These are phyloP conservation scores for Dione juno DNA, from an alignment of 2,888 invertebrate genomes.

Conservation along the genomic window DNA sequence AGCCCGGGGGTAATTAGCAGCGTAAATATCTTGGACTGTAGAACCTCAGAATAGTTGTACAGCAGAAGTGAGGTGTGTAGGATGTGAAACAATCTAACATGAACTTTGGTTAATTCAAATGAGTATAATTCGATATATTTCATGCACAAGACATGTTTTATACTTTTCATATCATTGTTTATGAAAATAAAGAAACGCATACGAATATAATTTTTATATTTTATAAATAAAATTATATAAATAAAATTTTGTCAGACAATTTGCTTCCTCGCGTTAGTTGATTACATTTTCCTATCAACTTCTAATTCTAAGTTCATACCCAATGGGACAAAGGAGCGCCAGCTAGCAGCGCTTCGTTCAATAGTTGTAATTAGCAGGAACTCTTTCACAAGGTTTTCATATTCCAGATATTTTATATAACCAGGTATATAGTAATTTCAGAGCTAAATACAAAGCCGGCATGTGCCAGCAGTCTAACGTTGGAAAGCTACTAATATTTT, in stretches of 20 bases:
- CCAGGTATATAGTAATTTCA: neutral
- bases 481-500: neutral
- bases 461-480: neutral
- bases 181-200: too few relatives aligned
- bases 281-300: conserved; percentile 13
- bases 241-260: neutral
- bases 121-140: too few relatives aligned
- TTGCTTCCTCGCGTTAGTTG: neutral
- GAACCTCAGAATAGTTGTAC: conserved; percentile 14
- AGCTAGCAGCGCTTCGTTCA: conserved; percentile 28
- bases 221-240: neutral
- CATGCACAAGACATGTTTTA: too few relatives aligned
- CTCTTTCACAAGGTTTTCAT: conserved; percentile 31
- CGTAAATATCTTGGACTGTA: conserved; percentile 44
- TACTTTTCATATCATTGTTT: too few relatives aligned
- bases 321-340: conserved; percentile 38
- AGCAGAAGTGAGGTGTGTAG: conserved; percentile 13
- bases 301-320: conserved; percentile 28
- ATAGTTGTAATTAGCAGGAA: conserved; percentile 37
- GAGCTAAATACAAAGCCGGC: neutral
- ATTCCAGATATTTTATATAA: conserved; percentile 26
- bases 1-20: conserved; percentile 46
- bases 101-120: neutral
- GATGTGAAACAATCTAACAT: neutral
- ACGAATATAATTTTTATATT: too few relatives aligned